Base-by-base conservation (phyloP, 2,888 invertebrate species). In the Heliconius cydno region DNA sequence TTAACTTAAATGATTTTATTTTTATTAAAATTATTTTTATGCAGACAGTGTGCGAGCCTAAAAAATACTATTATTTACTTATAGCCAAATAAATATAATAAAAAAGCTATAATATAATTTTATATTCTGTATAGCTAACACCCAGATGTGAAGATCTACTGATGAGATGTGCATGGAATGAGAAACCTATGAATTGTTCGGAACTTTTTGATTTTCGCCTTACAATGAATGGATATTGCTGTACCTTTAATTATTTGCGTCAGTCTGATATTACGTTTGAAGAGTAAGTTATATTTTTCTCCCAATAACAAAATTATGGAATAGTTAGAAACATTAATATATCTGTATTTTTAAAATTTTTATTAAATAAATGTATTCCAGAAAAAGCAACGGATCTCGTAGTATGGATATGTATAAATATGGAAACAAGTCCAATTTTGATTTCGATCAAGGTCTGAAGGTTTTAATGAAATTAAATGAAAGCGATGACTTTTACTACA, bases 141-240 rank as follows among this genome's bases (percentile, higher is more conserved):
- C 95, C 95, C 1, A 87, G 88, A 38, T 96, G 96, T 83, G 91
- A 93, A 76, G 94, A 95, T 77, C 80, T 96, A 10, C 84, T 96
- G 38, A 82, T 94, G 60, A 87, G 92, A 70, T 96, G 96, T 83
- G 86, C 89, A 12, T 96, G 96, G 96, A 92, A 94, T 76, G 93
- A 93, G 3, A 85, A 87, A 60, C 84, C 89, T 0, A 91, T 85
- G 68, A 86, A 92, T 19, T 96, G 96, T 81, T 85, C 89, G 0
- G 91, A 95, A 2, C 85, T 96, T 10, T 96, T 96, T 82, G 92
- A 93, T 77, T 91, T 95, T 78, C 92, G 96, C n/a, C 91, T 95
- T n/a, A 96, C 96, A 3, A 93, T 93, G 88, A 95, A 96, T 76
- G 96, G 96, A 1, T 95, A 92, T 84, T 96, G 96, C 84, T 96